phyloP scores from a whole-genome alignment of 2,113 vertebrate species.

The Mobula hypostoma region DNA sequence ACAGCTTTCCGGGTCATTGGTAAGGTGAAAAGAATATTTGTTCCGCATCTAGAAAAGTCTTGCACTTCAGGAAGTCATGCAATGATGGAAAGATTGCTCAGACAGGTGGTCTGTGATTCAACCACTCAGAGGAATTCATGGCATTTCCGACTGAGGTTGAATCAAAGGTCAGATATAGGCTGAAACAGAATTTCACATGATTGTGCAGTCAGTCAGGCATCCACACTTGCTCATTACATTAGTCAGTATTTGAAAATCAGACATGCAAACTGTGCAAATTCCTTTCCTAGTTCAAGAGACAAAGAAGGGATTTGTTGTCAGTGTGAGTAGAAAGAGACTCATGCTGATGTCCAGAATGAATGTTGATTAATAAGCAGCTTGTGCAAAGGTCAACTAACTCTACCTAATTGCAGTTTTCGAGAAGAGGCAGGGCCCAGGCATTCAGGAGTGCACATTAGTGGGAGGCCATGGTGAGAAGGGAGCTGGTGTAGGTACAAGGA shows the following conservation, averaged over 20 bases:
- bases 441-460: background rate
- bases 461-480: background rate
- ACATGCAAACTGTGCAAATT: background rate
- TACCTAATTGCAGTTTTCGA: background rate
- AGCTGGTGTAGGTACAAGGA: background rate
- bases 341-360: background rate
- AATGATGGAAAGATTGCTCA: background rate
- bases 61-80: background rate
- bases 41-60: background rate
- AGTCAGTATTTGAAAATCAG: background rate
- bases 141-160: background rate
- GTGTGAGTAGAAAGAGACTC: background rate
- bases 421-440: background rate
- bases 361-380: background rate
- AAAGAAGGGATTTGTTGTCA: conserved; percentile 16
- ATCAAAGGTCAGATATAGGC: background rate
- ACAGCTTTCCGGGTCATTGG: background rate
- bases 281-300: background rate
- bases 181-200: background rate
- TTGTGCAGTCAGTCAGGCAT: background rate
- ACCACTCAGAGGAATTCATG: background rate
- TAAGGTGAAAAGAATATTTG: background rate
- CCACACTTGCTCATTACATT: background rate
- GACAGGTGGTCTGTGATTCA: conserved; percentile 11
- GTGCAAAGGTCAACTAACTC: background rate